Percentiles rank a stretch among this genome's conserved stretches.
phyloP scores from a whole-genome alignment of 2,113 vertebrate genomes.

The Cyphomyrus discorhynchus region DNA sequence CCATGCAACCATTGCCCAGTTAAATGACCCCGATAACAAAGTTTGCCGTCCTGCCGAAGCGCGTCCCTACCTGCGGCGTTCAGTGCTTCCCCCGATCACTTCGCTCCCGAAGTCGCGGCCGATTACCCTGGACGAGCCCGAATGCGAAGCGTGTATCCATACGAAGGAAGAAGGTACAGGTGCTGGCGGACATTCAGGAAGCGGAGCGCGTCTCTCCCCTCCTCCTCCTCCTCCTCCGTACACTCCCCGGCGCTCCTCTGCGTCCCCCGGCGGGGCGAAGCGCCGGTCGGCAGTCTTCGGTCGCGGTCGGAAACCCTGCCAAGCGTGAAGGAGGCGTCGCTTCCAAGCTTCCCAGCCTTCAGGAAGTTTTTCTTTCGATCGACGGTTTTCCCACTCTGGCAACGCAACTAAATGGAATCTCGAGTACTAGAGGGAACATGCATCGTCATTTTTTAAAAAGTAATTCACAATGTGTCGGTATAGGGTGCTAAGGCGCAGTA shows the following conservation, averaged over 20 bases:
- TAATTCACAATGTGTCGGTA: background rate
- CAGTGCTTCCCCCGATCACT: background rate
- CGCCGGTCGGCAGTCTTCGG: background rate
- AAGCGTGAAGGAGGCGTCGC: background rate
- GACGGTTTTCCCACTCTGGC: background rate
- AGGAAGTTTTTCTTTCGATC: background rate
- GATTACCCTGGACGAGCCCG: background rate
- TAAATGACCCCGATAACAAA: background rate
- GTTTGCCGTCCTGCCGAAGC: background rate
- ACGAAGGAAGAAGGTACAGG: background rate
- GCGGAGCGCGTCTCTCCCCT: background rate
- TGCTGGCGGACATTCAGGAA: background rate
- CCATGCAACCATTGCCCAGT: background rate
- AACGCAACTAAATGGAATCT: background rate
- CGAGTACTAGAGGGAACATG: background rate
- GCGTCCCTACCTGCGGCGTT: background rate
- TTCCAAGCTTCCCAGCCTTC: background rate
- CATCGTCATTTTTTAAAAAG: background rate
- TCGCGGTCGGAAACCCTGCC: background rate
- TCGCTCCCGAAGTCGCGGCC: background rate
- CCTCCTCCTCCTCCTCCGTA: background rate
- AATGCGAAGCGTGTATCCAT: background rate
- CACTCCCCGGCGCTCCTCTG: background rate
- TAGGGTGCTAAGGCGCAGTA: background rate
- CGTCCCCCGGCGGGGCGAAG: background rate